These are phyloP conservation scores for Epizoanthus scotinus DNA, from an alignment of 92 coral and sea anemone species.

Conservation along the genomic window DNA sequence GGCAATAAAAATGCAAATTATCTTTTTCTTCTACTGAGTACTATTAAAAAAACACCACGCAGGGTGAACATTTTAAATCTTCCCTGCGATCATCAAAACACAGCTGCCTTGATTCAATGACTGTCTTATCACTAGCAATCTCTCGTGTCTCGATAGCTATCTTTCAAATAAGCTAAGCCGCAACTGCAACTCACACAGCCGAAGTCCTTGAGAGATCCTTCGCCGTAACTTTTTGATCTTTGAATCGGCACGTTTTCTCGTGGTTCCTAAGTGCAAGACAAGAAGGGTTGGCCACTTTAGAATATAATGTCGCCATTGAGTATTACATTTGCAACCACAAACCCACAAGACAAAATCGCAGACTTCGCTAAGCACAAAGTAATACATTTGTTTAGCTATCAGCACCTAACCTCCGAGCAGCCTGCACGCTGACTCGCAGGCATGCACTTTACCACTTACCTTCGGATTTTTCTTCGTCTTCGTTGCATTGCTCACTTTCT, in stretches of 20 bases:
- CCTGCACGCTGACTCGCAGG: neutral
- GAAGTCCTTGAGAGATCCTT: conserved; percentile 88
- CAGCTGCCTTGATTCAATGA: neutral
- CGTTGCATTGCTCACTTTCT: conserved; percentile 50
- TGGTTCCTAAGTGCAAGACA: conserved; percentile 10
- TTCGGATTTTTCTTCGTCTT: conserved; percentile 24
- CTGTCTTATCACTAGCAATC: conserved; percentile 4
- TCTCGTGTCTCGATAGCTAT: too few species aligned
- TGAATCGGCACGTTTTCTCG: conserved; percentile 77
- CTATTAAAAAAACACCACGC: too few species aligned
- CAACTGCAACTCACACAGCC: conserved; percentile 78
- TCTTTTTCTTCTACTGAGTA: too few species aligned
- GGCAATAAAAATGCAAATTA: neutral
- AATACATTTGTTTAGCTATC: conserved; percentile 1
- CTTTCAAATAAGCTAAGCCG: neutral
- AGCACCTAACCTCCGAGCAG: neutral
- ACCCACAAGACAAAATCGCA: conserved; percentile 14
- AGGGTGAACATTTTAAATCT: neutral
- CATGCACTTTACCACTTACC: neutral
- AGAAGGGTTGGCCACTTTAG: neutral
- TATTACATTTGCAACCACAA: conserved; percentile 1
- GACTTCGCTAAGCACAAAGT: conserved; percentile 4
- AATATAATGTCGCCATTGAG: neutral
- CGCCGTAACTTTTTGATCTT: conserved; percentile 84
- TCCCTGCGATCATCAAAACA: neutral